Evolutionary conservation across 2,113 vertebrate species (phyloP).

Genomic region (Taurulus bubalis): DNA sequence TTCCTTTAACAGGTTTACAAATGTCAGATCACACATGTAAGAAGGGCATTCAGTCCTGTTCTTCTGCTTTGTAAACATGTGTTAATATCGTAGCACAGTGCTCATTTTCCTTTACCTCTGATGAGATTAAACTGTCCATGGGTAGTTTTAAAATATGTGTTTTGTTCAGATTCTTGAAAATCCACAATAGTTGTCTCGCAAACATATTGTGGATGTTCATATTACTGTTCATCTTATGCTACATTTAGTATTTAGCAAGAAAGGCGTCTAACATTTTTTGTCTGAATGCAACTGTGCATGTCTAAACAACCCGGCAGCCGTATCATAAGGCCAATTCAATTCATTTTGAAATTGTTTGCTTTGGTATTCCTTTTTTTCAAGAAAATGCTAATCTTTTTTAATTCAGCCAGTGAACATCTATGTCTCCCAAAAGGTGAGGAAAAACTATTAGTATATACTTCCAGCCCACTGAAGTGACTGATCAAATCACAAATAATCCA

Average conservation of each 20-base stretch:
- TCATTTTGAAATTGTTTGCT: not conserved
- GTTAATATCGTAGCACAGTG: not conserved
- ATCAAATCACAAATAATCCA: not conserved
- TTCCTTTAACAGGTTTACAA: not conserved
- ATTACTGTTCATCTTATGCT: not conserved
- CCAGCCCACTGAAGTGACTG: not conserved
- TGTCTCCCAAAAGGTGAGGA: not conserved
- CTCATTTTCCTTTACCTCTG: not conserved
- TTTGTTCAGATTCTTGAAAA: not conserved
- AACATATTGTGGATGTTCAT: too few species aligned
- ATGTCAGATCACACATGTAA: not conserved
- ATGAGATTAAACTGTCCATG: not conserved
- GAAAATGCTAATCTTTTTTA: not conserved
- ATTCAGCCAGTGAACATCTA: not conserved
- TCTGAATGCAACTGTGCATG: not conserved
- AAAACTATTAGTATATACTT: not conserved
- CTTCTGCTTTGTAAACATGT: not conserved
- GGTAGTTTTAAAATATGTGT: not conserved
- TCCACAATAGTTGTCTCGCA: not conserved
- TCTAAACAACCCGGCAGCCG: not conserved
- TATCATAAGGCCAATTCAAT: conserved; percentile 5
- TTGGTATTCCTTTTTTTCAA: not conserved
- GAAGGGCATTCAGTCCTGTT: not conserved
- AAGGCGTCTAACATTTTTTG: not conserved
- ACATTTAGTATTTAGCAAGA: not conserved